These are phyloP conservation scores for Cephus cinctus DNA, from an alignment of 1,140 invertebrate species.

Conservation along the genomic window DNA sequence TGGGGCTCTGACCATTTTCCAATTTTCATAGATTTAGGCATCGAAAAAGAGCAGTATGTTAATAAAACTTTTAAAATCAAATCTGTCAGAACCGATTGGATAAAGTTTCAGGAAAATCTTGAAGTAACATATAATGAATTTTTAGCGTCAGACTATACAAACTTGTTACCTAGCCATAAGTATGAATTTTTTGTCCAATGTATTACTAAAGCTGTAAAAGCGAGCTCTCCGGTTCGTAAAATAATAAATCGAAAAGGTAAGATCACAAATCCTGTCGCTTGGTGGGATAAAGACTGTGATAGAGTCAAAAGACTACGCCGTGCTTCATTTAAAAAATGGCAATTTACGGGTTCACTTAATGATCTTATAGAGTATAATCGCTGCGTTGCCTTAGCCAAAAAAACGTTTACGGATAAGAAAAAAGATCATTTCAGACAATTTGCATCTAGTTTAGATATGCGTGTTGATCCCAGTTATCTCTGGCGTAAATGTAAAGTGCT, in stretches of 20 bases:
- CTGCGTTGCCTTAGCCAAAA: constrained; percentile 4
- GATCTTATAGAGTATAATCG: constrained; percentile 2
- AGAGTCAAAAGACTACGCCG: constrained; percentile 5
- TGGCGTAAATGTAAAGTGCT: background rate
- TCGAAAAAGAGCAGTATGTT: constrained; percentile 1
- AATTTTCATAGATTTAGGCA: constrained; percentile 5
- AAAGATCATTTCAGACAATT: constrained; percentile 9
- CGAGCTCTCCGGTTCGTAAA: constrained; percentile 3
- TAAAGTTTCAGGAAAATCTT: background rate
- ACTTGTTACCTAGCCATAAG: background rate
- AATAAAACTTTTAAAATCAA: constrained; percentile 8
- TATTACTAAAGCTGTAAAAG: background rate
- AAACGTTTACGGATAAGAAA: constrained; percentile 10
- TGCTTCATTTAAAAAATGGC: constrained; percentile 5
- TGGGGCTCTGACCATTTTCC: constrained; percentile 14
- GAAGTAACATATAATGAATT: background rate
- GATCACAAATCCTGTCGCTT: constrained; percentile 8
- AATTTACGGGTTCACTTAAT: background rate
- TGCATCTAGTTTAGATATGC: background rate
- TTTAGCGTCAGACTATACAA: background rate
- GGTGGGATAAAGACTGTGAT: constrained; percentile 10
- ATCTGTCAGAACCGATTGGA: constrained; percentile 8
- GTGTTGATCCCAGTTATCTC: background rate
- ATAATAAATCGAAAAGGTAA: background rate
- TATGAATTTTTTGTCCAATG: constrained; percentile 7